Evolutionary conservation across 1,140 invertebrate species (phyloP), one percentile per base, ranked within the genome.

Genomic region (Ditylenchus dipsaci): DNA sequence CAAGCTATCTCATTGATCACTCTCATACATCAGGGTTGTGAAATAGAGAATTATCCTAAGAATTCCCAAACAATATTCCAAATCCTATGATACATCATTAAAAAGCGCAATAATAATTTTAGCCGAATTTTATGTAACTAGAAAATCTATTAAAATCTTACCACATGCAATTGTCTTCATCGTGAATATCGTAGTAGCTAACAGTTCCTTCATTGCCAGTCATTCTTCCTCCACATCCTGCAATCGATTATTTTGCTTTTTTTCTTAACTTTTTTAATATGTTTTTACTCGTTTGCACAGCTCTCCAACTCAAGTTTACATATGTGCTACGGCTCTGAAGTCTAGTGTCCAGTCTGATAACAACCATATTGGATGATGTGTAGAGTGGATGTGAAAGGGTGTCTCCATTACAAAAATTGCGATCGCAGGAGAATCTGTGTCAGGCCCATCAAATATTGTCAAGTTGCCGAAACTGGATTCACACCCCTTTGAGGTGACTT

Each of bases 401-500:
- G n/a, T 69, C 68, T 19, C 69, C 69, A 43, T 71, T 71, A 7
- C 69, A 71, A 17, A 71, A 47, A 29, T 72, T 42, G 42, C 69
- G 23, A 71, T 71, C 30, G 47, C 42, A 27, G 71, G 38, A 59
- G 47, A 19, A 15, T 33, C 17, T 7, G 68, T 43, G 29, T 71
- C 63, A 53, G 58, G 17, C 13, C 69, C 69, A 19, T 71, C 69
- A 59, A 43, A 71, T 29, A 71, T 71, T 13, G 56, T 71, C 27
- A 71, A 58, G 11, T 74, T 71, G 23, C 45, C 69, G 30, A 71
- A 71, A 5, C 43, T 42, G 23, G 30, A 30, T 42, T 38, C 45
- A 47, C 69, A 71, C 23, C 71, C 60, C n/a, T 65, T 62, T 21
- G 69, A 71, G n/a, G 69, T 71, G 15, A 71, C 26, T 66, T 71